Conservation (phyloP, 2,888 invertebrate genomes). For the Hoplodrina blanda region DNA sequence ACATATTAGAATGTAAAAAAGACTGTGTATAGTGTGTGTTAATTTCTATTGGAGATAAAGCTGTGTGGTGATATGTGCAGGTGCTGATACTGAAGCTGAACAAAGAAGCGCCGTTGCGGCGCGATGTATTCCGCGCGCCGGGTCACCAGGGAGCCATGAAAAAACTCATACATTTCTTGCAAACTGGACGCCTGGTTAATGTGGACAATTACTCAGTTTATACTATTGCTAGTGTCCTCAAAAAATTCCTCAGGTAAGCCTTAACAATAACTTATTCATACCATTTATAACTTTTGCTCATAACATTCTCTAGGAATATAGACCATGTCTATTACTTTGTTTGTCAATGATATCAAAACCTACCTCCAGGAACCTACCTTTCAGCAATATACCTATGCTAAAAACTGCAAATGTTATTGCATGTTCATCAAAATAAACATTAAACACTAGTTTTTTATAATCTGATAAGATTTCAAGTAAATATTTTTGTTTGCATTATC, state of each 20-base stretch:
- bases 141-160: slow-evolving; percentile 99
- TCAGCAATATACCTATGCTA: not conserved
- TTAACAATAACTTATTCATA: not conserved
- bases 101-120: slow-evolving; percentile 97
- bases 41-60: slow-evolving; percentile 37
- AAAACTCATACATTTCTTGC: slow-evolving; percentile 97
- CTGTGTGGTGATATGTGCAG: slow-evolving; percentile 85
- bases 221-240: slow-evolving; percentile 99
- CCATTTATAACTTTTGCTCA: not conserved
- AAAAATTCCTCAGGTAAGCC: slow-evolving; percentile 96
- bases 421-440: slow-evolving; percentile 29
- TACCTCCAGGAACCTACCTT: not conserved
- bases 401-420: not conserved
- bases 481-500: slow-evolving; percentile 51
- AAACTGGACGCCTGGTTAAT: slow-evolving; percentile 96
- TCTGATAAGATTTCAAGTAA: slow-evolving; percentile 49
- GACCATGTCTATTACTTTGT: not conserved
- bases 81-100: slow-evolving; percentile 97
- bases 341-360: not conserved
- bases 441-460: slow-evolving; percentile 20
- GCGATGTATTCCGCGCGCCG: slow-evolving; percentile 98
- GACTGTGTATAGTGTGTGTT: slow-evolving; percentile 37
- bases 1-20: slow-evolving; percentile 11
- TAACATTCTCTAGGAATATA: not conserved
- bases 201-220: slow-evolving; percentile 99